A percentile compares a stretch with the other conserved stretches of the same genome.
phyloP scores from a whole-genome alignment of 2,888 invertebrate species.

The Lasioglossum villosulum region DNA sequence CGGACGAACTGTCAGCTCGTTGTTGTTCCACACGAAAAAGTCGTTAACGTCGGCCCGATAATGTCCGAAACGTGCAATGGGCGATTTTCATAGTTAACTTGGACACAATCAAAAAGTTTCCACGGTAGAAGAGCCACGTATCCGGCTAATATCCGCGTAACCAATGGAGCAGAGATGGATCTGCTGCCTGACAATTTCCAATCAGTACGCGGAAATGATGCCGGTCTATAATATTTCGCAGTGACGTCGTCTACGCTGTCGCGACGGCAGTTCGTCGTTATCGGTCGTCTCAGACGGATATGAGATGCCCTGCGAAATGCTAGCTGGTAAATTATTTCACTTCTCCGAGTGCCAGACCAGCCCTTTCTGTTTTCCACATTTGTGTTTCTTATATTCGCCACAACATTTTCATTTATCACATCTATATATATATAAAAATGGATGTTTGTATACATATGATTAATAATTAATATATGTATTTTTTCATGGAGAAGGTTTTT shows the following conservation, averaged over 20 bases:
- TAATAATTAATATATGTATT: too few species aligned
- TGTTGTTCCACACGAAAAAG: background rate
- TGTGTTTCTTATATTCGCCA: background rate
- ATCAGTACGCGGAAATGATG: slow-evolving; percentile 81
- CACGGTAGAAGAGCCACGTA: slow-evolving; percentile 65
- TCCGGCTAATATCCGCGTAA: slow-evolving; percentile 73
- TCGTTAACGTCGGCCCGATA: background rate
- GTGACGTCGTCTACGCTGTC: slow-evolving; percentile 42
- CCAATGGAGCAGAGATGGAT: slow-evolving; percentile 78
- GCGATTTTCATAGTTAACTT: slow-evolving; percentile 16
- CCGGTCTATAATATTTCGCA: slow-evolving; percentile 79
- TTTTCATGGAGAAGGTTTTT: too few species aligned
- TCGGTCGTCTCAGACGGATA: slow-evolving; percentile 82
- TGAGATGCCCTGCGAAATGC: slow-evolving; percentile 80
- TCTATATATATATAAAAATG: too few species aligned
- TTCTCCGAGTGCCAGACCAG: slow-evolving; percentile 6
- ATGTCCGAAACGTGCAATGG: background rate
- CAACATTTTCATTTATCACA: background rate
- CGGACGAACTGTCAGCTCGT: background rate
- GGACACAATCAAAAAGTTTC: slow-evolving; percentile 80
- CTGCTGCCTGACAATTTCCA: slow-evolving; percentile 81
- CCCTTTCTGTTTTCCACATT: background rate
- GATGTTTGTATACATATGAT: too few species aligned
- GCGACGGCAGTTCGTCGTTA: slow-evolving; percentile 66
- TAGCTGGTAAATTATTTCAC: slow-evolving; percentile 77